Evolutionary conservation across 2,888 invertebrate species (phyloP).

Genomic region (Lepidonotus clava): DNA sequence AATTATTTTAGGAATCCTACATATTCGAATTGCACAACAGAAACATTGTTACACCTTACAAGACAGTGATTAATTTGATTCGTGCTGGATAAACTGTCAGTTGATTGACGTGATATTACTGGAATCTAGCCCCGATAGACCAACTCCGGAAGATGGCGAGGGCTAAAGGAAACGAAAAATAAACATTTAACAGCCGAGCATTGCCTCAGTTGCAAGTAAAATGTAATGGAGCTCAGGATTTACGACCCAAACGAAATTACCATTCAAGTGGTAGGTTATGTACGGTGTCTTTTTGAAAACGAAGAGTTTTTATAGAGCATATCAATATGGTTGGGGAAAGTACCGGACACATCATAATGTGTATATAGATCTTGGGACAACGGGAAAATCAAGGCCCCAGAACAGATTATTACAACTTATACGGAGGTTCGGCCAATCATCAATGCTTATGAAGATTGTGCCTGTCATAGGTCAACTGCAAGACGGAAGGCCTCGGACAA

Average conservation of each 20-base stretch:
- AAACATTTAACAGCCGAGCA: too few relatives aligned
- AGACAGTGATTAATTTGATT: too few relatives aligned
- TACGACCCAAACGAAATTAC: conserved; percentile 3
- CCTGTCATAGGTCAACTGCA: not conserved
- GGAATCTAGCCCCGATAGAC: too few relatives aligned
- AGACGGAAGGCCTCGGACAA: not conserved
- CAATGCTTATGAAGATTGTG: not conserved
- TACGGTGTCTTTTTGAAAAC: not conserved
- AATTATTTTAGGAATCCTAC: conserved; percentile 18
- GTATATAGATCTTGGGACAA: not conserved
- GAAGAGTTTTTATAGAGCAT: conserved; percentile 11
- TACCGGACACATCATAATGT: not conserved
- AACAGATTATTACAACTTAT: too few relatives aligned
- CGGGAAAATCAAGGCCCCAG: not conserved
- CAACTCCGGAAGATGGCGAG: too few relatives aligned
- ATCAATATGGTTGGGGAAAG: not conserved
- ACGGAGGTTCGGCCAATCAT: not conserved
- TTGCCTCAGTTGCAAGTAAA: too few relatives aligned
- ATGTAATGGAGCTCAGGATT: not conserved
- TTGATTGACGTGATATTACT: too few relatives aligned
- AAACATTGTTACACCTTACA: too few relatives aligned
- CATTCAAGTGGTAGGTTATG: not conserved
- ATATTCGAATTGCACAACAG: not conserved
- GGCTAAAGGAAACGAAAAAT: too few relatives aligned
- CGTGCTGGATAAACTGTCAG: too few relatives aligned